Evolutionary conservation across 2,113 vertebrate genomes (phyloP), one percentile per base, ranked within the genome.

Genomic region (Indicator maculatus): DNA sequence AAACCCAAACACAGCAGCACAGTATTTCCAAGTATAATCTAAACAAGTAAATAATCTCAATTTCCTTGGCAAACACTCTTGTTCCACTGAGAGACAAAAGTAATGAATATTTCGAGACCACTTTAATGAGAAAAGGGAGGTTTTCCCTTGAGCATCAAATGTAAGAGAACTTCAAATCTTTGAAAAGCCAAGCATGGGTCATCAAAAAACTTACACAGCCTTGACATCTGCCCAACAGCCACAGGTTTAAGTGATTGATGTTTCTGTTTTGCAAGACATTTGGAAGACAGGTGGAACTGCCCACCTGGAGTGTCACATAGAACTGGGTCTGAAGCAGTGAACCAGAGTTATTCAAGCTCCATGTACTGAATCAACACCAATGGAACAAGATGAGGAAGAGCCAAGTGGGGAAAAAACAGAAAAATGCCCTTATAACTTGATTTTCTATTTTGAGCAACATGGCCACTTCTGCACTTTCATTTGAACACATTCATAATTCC

Each of bases 401-500:
- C 23, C 31, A 77, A 19, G 19, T 10, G 38, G 19, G 15, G 12
- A 11, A 72, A 23, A 55, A 72, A 60, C 3, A 4, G n/a, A 88
- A 70, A 80, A 88, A 67, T 20, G 45, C 41, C 69, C 5, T 50
- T 31, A 63, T 63, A 84, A 82, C 33, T 91, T 87, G 33, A 59
- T 77, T 81, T 90, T 88, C 66, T 75, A 18, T 70, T 94, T 91
- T 5, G 6, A 90, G 71, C 47, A 44, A 15, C 28, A 41, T 18
- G 47, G 88, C 81, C 53, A 26, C 8, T 90, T 83, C 44, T 64
- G 61, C 41, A 83, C 19, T 84, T 63, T 64, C 38, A 75, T 78
- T 30, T 90, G 53, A 85, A 89, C 64, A 75, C n/a, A 65, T 87
- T 88, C 92, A 86, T 71, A 88, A 93, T 78, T 86, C 86, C 83